Evolutionary conservation across 2,888 invertebrate genomes (phyloP).

Genomic region (Altica lythri): DNA sequence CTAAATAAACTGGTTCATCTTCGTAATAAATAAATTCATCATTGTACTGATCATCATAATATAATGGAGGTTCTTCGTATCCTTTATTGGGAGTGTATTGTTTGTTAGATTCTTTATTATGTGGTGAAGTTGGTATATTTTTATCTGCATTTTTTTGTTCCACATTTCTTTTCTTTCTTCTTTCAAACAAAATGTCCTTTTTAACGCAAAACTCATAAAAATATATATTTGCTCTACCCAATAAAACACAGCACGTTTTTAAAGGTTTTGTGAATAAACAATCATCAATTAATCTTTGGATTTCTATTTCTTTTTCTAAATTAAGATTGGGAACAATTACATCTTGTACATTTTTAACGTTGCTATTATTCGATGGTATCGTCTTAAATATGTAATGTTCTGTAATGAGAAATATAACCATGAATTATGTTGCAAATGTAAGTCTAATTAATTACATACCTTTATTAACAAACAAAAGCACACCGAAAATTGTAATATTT

Average conservation of each 20-base stretch:
- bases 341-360: neutral
- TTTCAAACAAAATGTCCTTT: neutral
- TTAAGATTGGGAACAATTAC: too few species aligned
- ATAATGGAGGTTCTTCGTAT: too few species aligned
- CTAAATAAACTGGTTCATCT: neutral
- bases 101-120: too few species aligned
- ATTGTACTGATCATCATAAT: neutral
- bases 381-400: constrained; percentile 28
- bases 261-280: constrained; percentile 17
- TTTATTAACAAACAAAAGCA: constrained; percentile 28
- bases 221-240: constrained; percentile 10
- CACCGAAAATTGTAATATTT: constrained; percentile 23
- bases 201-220: constrained; percentile 16
- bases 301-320: neutral
- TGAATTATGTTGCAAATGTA: neutral
- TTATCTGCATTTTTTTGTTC: neutral
- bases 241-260: constrained; percentile 20
- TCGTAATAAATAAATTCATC: neutral
- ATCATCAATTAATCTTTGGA: constrained; percentile 5
- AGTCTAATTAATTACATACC: constrained; percentile 20
- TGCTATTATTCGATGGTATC: neutral
- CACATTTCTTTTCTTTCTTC: constrained; percentile 3
- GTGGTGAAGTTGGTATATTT: neutral
- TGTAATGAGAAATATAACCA: constrained; percentile 12
- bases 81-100: too few species aligned